Percentiles rank a stretch among this genome's conserved stretches.
phyloP scores from a whole-genome alignment of 2,113 vertebrate species.

The Pithys albifrons region DNA sequence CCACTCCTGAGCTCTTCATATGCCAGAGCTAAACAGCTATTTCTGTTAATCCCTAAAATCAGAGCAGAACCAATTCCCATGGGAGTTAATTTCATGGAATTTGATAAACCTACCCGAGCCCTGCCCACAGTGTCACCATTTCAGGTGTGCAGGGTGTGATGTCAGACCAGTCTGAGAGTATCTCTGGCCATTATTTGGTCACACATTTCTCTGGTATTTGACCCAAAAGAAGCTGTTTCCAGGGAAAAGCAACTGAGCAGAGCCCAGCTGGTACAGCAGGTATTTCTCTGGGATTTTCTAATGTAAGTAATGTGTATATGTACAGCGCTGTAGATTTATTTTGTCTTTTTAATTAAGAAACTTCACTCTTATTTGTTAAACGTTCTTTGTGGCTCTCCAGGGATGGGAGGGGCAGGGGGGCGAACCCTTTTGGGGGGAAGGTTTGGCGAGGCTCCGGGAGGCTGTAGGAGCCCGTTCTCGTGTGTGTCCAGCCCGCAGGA shows the following conservation, averaged over 20 bases:
- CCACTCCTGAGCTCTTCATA: not conserved
- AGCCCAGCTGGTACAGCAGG: fast-evolving
- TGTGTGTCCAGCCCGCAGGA: not conserved
- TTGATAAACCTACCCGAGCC: fast-evolving
- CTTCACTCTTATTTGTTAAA: not conserved
- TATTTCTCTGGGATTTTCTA: not conserved
- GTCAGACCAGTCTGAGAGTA: fast-evolving
- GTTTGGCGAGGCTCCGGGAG: fast-evolving
- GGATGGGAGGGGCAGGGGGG: not conserved
- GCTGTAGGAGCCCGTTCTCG: fast-evolving
- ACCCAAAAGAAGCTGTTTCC: not conserved
- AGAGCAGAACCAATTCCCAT: fast-evolving
- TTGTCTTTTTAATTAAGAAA: not conserved
- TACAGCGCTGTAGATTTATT: not conserved
- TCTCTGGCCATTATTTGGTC: fast-evolving
- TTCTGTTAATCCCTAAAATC: not conserved
- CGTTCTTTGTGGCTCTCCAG: not conserved
- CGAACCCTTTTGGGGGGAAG: fast-evolving
- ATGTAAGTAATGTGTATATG: constrained; percentile 40
- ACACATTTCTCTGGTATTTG: fast-evolving
- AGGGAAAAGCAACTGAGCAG: not conserved
- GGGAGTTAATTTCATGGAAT: fast-evolving
- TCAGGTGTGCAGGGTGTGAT: fast-evolving
- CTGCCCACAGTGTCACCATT: fast-evolving
- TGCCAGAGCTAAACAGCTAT: not conserved